Evolutionary conservation across 2,113 vertebrate species (phyloP), one percentile per base, ranked within the genome.

Genomic region (Oryzias curvinotus): DNA sequence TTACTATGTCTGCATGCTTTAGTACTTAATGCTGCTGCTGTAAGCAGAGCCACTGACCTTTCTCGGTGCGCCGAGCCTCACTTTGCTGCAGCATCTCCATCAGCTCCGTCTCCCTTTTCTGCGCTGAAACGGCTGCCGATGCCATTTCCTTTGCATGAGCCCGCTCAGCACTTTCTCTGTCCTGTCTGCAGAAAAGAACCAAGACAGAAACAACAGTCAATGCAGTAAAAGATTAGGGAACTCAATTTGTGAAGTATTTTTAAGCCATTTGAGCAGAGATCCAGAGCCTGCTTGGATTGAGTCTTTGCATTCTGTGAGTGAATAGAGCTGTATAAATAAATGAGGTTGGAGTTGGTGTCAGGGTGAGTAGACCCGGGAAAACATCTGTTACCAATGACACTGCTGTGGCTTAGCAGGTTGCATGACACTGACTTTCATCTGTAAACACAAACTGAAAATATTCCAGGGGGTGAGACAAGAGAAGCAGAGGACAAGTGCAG

Each of bases 31-130:
- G 45, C 8, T 45, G 28, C 41, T 10, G 18, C 52, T 14, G 62
- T 14, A 26, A 14, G 50, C 19, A 21, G 58, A 74, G 57, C 10
- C 80, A 89, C 93, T 89, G 90, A 94, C 96, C 96, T 92, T 91
- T 94, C 91, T 86, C 92, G 89, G 94, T 93, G 90, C 96, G 93
- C 91, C 94, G 91, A 80, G 93, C 85, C 80, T 98, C 95, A 81
- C 92, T 94, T 93, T 94, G 93, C 93, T 93, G 88, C 86, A 97
- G 94, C 92, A 93, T 93, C 90, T 85, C 92, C 88, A 91, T 89
- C 91, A 96, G 92, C 92, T 95, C 93, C 83, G 86, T 87, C 91
- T 96, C 94, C 75, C 91, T 92, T 81, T 91, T 93, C 89, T 89
- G 93, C 61, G 94, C 93, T 86, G 94, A 91, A 81, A 92, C 90